Evolutionary conservation across 2,888 invertebrate genomes (phyloP).

Genomic region (Scaptomyza tumidula): DNA sequence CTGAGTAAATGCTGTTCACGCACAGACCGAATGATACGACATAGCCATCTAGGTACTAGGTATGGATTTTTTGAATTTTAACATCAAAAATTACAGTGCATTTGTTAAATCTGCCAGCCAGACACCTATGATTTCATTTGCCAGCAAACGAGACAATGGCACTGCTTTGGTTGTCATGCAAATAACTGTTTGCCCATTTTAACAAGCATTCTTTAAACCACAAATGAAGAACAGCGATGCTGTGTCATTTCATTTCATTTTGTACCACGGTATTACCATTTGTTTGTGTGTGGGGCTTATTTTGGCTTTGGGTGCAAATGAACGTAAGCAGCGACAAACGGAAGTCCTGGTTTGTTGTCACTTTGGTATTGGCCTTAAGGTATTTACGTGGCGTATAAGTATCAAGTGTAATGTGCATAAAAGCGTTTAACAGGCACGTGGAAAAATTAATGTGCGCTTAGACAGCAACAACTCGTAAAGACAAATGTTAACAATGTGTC

Average conservation of each 20-base stretch:
- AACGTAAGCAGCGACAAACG: slow-evolving; percentile 32
- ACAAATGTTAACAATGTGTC: slow-evolving; percentile 67
- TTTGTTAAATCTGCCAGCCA: no score
- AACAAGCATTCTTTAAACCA: slow-evolving; percentile 24
- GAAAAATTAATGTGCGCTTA: not conserved
- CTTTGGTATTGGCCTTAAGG: slow-evolving; percentile 58
- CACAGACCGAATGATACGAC: no score
- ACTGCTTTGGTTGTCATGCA: not conserved
- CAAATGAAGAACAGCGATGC: not conserved
- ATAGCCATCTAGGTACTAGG: no score
- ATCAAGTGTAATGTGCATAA: slow-evolving; percentile 73
- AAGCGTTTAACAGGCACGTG: slow-evolving; percentile 44
- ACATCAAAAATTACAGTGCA: no score
- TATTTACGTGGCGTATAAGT: slow-evolving; percentile 79
- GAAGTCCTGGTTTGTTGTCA: slow-evolving; percentile 68
- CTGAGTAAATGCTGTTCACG: no score
- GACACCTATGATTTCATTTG: no score
- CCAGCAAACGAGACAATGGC: no score
- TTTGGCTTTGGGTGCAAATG: slow-evolving; percentile 42
- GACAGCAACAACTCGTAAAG: slow-evolving; percentile 32
- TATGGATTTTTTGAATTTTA: no score
- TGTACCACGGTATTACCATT: slow-evolving; percentile 30
- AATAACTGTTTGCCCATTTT: not conserved
- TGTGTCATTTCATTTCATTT: slow-evolving; percentile 12
- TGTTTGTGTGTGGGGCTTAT: slow-evolving; percentile 42